These are phyloP conservation scores for Beroe ovata DNA, from an alignment of 37 sponge, comb jelly and placozoan species.

Conservation along the genomic window DNA sequence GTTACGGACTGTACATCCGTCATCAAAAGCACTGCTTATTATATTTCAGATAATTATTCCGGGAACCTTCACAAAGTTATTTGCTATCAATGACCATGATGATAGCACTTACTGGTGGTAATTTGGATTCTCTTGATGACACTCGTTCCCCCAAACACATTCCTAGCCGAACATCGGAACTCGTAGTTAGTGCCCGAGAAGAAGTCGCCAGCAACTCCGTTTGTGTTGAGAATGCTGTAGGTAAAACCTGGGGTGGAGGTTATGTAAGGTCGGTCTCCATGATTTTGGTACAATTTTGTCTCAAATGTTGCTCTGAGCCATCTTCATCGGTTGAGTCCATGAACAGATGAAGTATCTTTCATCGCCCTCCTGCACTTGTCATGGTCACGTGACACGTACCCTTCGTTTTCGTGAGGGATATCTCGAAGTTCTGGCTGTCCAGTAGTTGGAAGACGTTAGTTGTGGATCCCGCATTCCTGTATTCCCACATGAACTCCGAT, in stretches of 20 bases:
- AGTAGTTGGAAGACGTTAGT: conserved; percentile 5
- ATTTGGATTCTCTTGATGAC: conserved; percentile 33
- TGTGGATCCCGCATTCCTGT: background rate
- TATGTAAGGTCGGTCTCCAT: too few relatives aligned
- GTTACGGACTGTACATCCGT: too few relatives aligned
- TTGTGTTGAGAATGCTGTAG: conserved; percentile 16
- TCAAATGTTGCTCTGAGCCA: too few relatives aligned
- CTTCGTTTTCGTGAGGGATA: background rate
- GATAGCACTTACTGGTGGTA: background rate
- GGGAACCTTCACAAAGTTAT: too few relatives aligned
- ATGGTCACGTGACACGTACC: too few relatives aligned
- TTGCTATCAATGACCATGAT: too few relatives aligned
- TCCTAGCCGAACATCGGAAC: conserved; percentile 22
- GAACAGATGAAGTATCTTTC: too few relatives aligned
- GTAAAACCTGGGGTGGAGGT: conserved; percentile 34
- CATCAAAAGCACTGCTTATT: too few relatives aligned
- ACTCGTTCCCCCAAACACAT: conserved; percentile 8
- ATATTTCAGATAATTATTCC: too few relatives aligned
- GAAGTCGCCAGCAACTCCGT: conserved; percentile 31
- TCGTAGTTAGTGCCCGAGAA: conserved; percentile 35
- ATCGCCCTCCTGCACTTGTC: too few relatives aligned
- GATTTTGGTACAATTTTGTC: too few relatives aligned
- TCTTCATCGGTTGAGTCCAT: too few relatives aligned
- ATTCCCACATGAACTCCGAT: conserved; percentile 9
- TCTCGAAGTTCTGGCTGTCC: background rate